phyloP scores from a whole-genome alignment of 2,797 vertebrate species.

The Microchirus variegatus region DNA sequence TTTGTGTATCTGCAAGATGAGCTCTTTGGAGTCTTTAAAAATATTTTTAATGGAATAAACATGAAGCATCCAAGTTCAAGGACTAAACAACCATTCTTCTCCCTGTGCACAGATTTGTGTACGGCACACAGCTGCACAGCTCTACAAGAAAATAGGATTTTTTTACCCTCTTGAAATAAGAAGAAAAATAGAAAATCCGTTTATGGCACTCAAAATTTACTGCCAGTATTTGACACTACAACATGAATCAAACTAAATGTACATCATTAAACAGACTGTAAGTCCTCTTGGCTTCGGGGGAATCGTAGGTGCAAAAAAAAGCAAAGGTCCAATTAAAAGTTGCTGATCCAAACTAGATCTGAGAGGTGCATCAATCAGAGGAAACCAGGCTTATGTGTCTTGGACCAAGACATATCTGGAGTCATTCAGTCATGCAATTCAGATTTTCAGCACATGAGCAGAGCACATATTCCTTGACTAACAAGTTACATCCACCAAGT shows the following conservation, averaged over 20 bases:
- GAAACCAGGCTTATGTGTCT: slow-evolving; percentile 31
- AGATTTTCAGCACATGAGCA: slow-evolving; percentile 42
- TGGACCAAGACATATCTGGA: slow-evolving; percentile 20
- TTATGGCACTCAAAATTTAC: background rate
- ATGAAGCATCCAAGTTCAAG: no score
- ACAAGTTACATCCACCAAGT: slow-evolving; percentile 51
- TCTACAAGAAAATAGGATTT: no score
- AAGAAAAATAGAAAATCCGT: background rate
- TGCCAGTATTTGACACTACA: background rate
- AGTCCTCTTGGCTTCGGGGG: slow-evolving; percentile 42
- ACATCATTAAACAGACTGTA: slow-evolving; percentile 14
- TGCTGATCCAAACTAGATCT: slow-evolving; percentile 66
- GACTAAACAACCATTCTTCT: no score
- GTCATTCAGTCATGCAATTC: slow-evolving; percentile 17
- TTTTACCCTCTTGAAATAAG: no score
- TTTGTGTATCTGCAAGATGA: no score
- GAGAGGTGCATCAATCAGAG: slow-evolving; percentile 63
- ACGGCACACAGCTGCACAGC: no score
- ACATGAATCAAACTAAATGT: slow-evolving; percentile 15
- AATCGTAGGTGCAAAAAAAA: slow-evolving; percentile 53
- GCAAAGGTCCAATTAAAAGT: slow-evolving; percentile 65
- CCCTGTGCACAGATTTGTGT: no score
- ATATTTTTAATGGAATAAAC: no score
- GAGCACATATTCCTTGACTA: slow-evolving; percentile 28
- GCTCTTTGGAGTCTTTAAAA: no score